Conservation (phyloP, 2,797 vertebrate species). For the Bufotes viridis region DNA sequence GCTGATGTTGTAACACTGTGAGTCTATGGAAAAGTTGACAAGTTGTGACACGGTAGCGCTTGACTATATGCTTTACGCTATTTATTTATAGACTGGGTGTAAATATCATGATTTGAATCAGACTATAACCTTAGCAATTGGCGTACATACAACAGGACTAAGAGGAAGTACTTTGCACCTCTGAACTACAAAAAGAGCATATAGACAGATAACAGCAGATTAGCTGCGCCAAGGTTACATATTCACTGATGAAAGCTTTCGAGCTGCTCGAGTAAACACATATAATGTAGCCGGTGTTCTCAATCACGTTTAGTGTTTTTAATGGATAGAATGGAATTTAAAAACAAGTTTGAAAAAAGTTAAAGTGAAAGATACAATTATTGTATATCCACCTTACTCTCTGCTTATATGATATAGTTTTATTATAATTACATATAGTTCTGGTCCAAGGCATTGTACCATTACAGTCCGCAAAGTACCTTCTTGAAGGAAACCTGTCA, state of each 20-base stretch:
- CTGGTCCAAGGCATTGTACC: neutral
- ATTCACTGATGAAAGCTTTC: conserved; percentile 4
- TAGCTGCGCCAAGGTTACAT: neutral
- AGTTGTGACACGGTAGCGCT: neutral
- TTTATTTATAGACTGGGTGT: neutral
- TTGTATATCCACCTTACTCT: too few species aligned
- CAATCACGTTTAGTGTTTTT: conserved; percentile 3
- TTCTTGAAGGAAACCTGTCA: neutral
- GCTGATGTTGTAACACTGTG: too few species aligned
- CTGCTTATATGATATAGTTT: neutral
- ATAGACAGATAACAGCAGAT: conserved; percentile 1
- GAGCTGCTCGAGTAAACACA: neutral
- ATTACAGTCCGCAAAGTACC: neutral
- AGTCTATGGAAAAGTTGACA: too few species aligned
- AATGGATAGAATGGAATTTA: neutral
- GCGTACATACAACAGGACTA: neutral
- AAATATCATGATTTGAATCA: neutral
- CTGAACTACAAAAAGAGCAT: neutral
- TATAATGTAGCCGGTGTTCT: neutral
- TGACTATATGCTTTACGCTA: neutral
- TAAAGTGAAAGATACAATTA: neutral
- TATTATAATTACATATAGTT: neutral
- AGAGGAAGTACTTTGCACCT: neutral
- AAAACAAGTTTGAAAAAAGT: neutral
- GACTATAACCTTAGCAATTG: neutral